Base-by-base conservation (phyloP, 2,888 invertebrate genomes). In the Melikaiella ostensackeni region DNA sequence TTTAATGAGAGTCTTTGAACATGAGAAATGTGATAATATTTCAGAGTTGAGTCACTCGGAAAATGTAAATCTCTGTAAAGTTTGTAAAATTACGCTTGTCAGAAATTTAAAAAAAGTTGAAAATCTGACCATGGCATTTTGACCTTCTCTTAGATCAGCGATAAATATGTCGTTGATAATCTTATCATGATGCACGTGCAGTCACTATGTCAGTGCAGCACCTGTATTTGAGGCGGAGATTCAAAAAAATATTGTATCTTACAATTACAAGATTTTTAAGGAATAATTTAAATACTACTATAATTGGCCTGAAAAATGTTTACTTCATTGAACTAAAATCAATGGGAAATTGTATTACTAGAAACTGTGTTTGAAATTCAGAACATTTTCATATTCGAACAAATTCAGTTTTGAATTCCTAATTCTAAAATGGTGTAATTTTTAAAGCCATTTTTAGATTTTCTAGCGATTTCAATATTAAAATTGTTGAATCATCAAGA, bases 171-270 rank as follows among this genome's bases (percentile, higher is more conserved):
- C 4, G 70, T 70, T 70, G 70, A 70, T 70, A 30, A 70, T 70
- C 70, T 70, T 70, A 70, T 70, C 70, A 50, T 50, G 70, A 70
- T 70, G 30, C 70, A 70, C 70, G 50, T 70, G 5, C 11, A 46
- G 70, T n/a, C 50, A 70, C 30, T 70, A 55, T 30, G 70, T 70
- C 50, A 70, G 70, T 50, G 33, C 33, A 70, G 33, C 70, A 70
- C 70, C 46, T 70, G 70, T 30, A 50, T 21, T 70, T 33, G 50
- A 30, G 24, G 21, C 24, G 13, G 24, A 64, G 64, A 66, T 66
- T 19, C 19, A 66, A 27, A 46, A 63, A 38, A 42, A 70, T 30
- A 70, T 33, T 66, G 2, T 7, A 13, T 38, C 46, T 27, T 46
- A 16, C 5, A 24, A 11, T 13, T 57, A 13, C 9, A 66, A 27